A percentile compares a stretch with the other conserved stretches of the same genome.
Conservation (phyloP, 2,113 vertebrate species). For the Xenopus borealis region DNA sequence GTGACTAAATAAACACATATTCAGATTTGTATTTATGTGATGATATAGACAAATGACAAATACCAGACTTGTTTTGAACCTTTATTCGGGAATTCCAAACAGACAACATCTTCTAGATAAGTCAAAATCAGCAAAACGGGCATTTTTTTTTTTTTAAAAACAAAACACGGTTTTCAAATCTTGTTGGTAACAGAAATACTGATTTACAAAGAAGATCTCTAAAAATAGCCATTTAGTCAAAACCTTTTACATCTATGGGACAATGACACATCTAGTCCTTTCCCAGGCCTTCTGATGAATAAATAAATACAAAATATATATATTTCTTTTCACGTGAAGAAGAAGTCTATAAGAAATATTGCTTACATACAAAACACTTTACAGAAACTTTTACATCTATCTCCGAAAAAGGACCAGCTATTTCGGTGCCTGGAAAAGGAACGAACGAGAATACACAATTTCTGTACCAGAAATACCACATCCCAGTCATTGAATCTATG, state of each 20-base stretch:
- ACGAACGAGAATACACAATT: constrained; percentile 41
- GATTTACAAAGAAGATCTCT: constrained; percentile 62
- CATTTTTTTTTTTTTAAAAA: neutral
- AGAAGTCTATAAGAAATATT: constrained; percentile 69
- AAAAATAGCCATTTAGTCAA: constrained; percentile 48
- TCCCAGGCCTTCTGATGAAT: constrained; percentile 70
- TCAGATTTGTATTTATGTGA: too few relatives aligned
- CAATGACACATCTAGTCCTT: constrained; percentile 53
- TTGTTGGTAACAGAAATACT: constrained; percentile 52
- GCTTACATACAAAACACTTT: constrained; percentile 74
- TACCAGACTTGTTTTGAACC: constrained; percentile 39
- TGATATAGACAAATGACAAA: too few relatives aligned
- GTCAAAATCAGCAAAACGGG: neutral
- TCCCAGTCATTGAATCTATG: constrained; percentile 1
- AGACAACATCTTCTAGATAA: constrained; percentile 46
- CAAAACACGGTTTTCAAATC: constrained; percentile 29
- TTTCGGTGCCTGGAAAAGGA: constrained; percentile 74
- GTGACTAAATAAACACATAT: too few relatives aligned
- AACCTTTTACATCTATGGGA: constrained; percentile 36
- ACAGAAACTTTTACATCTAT: constrained; percentile 59
- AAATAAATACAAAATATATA: constrained; percentile 98
- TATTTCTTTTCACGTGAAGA: constrained; percentile 72
- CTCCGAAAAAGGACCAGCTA: constrained; percentile 92
- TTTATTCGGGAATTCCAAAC: constrained; percentile 62
- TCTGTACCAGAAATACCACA: constrained; percentile 25